phyloP scores from a whole-genome alignment of 2,888 invertebrate species.

The Drepanosiphum platanoidis region DNA sequence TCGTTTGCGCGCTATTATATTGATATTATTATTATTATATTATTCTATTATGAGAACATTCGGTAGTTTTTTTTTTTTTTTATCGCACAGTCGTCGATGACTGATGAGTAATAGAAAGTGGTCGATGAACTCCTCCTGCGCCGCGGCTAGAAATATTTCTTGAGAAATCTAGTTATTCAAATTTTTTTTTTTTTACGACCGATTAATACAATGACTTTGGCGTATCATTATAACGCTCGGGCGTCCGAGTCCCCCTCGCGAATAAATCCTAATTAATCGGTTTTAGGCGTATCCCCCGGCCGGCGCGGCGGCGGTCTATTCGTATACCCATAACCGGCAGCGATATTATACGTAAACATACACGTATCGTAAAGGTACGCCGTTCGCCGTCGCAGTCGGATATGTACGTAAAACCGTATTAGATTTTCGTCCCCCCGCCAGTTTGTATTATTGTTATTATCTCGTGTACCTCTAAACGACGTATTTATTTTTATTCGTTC shows the following conservation, averaged over 20 bases:
- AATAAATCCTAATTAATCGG: constrained; percentile 53
- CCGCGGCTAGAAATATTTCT: constrained; percentile 47
- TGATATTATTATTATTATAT: not conserved
- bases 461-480: no score
- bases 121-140: constrained; percentile 59
- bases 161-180: constrained; percentile 61
- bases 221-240: not conserved
- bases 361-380: no score
- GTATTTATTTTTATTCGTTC: no score
- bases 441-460: no score
- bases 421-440: no score
- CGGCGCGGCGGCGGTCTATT: not conserved
- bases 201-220: not conserved
- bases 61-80: not conserved
- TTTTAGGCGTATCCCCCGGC: not conserved
- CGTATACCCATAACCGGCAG: no score
- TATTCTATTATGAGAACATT: not conserved
- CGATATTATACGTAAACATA: no score
- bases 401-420: no score
- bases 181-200: constrained; percentile 31
- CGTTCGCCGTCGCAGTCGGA: not conserved
- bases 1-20: no score
- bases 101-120: constrained; percentile 34
- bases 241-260: not conserved
- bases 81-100: not conserved